A percentile compares a stretch with the other conserved stretches of the same genome.
Conservation (phyloP, 2,888 invertebrate genomes). For the Calameuta idolon region DNA sequence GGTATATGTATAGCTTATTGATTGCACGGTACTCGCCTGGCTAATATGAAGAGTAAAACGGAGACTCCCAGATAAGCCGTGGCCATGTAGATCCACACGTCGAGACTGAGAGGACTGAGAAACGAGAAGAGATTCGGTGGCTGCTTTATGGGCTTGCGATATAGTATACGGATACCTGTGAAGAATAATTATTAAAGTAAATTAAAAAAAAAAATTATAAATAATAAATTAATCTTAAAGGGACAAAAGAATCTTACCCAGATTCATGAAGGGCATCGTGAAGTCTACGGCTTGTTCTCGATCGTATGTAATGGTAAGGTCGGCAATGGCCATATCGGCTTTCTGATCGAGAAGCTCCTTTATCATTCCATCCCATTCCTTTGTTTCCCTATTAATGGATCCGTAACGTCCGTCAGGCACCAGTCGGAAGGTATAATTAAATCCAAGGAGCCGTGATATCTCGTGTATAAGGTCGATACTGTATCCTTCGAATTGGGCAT, state of each 20-base stretch:
- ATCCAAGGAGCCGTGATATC: conserved; percentile 87
- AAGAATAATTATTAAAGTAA: neutral
- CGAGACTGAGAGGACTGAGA: conserved; percentile 74
- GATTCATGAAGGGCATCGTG: conserved; percentile 94
- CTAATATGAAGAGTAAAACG: conserved; percentile 73
- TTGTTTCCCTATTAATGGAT: conserved; percentile 82
- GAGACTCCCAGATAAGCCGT: conserved; percentile 76
- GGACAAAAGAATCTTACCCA: conserved; percentile 71
- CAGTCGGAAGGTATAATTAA: conserved; percentile 87
- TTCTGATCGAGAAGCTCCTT: conserved; percentile 88
- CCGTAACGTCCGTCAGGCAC: conserved; percentile 91
- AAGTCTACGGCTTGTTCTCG: conserved; percentile 86
- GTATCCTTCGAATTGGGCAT: conserved; percentile 95
- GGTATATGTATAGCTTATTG: neutral
- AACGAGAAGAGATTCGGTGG: conserved; percentile 78
- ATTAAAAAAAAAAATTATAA: neutral
- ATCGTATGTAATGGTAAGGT: conserved; percentile 97
- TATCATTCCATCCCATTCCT: conserved; percentile 94
- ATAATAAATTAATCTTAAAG: neutral
- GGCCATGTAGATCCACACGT: conserved; percentile 77
- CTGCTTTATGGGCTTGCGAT: conserved; percentile 73
- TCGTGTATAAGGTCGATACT: conserved; percentile 94
- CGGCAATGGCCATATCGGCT: conserved; percentile 96
- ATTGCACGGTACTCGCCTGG: conserved; percentile 67
- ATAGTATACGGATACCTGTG: conserved; percentile 71